Evolutionary conservation across 2,888 invertebrate genomes (phyloP), one percentile per base, ranked within the genome.

Genomic region (Pyrochroa serraticornis): DNA sequence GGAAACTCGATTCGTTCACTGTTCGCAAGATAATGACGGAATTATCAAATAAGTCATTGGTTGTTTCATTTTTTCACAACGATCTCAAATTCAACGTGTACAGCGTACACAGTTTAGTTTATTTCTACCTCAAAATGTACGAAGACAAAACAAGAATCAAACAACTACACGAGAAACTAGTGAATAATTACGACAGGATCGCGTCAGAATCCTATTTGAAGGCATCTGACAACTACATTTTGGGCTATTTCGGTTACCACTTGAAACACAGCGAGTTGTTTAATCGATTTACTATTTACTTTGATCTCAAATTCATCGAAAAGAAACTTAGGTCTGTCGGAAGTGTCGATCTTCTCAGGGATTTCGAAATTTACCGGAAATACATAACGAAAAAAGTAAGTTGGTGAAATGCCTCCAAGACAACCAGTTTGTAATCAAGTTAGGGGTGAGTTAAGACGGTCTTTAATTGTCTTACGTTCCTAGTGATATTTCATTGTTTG

Each of bases 171-270:
- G 37, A 49, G 39, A 53, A 58, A 37, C 33, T 58, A 35, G 34
- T 43, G 12, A 31, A 43, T 43, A 43, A 33, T 12, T 43, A 43
- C 14, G 43, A 43, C 14, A 22, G 32, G 7, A 43, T 33, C 12
- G 32, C 43, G n/a, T 30, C 22, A 13, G 32, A 43, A n/a, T 1
- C 9, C 3, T 33, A 31, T n/a, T 43, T 43, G 12, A 43, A 31
- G 13, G 39, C 52, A 5, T 43, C 42, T 7, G 53, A 48, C 12
- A 58, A 53, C 30, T 91, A 91, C 70, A 88, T 89, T 67, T 86
- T 85, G 7, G 87, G 84, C 33, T 89, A 88, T 70, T 82, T 91
- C 45, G 90, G 89, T 0, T 86, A 90, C 70, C 91, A 91, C 75
- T 79, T 91, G 55, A 80, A 83, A 55, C 77, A 83, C 64, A 86